Base-by-base conservation (phyloP, 2,888 invertebrate species). In the Drosophila setosimentum region DNA sequence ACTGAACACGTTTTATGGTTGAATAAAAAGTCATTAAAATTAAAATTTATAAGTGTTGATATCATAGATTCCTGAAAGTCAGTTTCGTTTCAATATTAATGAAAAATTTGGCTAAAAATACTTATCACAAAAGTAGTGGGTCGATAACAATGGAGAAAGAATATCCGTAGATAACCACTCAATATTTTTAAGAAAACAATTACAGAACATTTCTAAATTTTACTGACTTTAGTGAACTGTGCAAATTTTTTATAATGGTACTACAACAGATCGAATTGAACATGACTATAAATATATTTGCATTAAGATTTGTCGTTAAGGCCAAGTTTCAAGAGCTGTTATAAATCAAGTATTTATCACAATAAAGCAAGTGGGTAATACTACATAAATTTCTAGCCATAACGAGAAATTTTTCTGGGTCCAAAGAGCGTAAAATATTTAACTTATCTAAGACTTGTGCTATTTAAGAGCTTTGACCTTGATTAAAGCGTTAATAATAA, bases 281-380 rank as follows among this genome's bases (percentile, higher is more conserved):
- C 49, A 11, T 57, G 62, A 21, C 50, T 60, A 57, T 32, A 30
- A 27, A 45, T 6, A 55, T 40, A 37, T 16, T 49, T 21, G 21
- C 42, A n/a, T 8, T 2, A 21, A 10, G 3, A 24, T 30, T 21
- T 58, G 24, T 24, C 24, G 1, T 24, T 33, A 16, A 24, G 10
- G 4, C 8, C 3, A 42, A 29, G 10, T 18, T 27, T 18, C 18
- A 42, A 13, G 7, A 21, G 3, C 7, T 13, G 7, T 45, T 45
- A 11, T 42, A 21, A 5, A 42, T 42, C 21, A 5, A 11, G 21
- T 11, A 11, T 11, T 21, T 5, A 21, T 21, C 21, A 5, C 11
- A 21, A n/a, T n/a, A n/a, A 40, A n/a, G 10, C n/a, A n/a, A 10
- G 40, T 33, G 35, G 33, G 5, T 33, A 16, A 33, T 2, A 16